Evolutionary conservation across 1,140 invertebrate genomes (phyloP).

Genomic region (Acromyrmex charruanus): DNA sequence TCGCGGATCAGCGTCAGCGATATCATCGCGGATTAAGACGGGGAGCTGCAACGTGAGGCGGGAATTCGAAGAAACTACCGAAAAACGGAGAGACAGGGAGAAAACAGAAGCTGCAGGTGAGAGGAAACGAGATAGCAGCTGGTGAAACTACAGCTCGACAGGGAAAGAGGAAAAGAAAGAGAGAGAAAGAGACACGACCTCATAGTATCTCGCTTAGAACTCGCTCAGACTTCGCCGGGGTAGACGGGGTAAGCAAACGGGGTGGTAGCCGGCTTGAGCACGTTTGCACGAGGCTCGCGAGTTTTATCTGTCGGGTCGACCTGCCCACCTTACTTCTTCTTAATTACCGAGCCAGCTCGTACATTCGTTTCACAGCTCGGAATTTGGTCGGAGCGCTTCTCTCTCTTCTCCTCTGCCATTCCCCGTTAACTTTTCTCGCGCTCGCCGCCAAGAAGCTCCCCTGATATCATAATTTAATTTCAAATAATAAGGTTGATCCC

Average conservation of each 20-base stretch:
- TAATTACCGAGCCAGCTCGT: constrained; percentile 69
- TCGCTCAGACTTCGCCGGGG: neutral
- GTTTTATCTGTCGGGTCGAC: constrained; percentile 64
- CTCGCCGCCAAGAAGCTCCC: constrained; percentile 7
- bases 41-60: constrained; percentile 16
- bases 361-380: constrained; percentile 70
- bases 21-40: constrained; percentile 65
- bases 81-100: constrained; percentile 27
- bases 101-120: constrained; percentile 25
- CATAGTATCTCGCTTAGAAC: constrained; percentile 55
- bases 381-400: constrained; percentile 59
- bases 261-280: constrained; percentile 23
- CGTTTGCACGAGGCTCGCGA: constrained; percentile 64
- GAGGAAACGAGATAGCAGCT: constrained; percentile 30
- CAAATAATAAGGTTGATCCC: constrained; percentile 1
- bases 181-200: constrained; percentile 25
- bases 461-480: constrained; percentile 41
- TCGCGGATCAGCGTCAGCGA: constrained; percentile 66
- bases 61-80: constrained; percentile 23
- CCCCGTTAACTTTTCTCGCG: constrained; percentile 23
- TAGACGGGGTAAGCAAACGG: neutral
- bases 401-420: constrained; percentile 1
- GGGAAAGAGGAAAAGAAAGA: neutral
- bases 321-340: constrained; percentile 70
- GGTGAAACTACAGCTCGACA: neutral